phyloP scores from a whole-genome alignment of 2,888 invertebrate genomes.

The Mesorhabditis spiculigera region DNA sequence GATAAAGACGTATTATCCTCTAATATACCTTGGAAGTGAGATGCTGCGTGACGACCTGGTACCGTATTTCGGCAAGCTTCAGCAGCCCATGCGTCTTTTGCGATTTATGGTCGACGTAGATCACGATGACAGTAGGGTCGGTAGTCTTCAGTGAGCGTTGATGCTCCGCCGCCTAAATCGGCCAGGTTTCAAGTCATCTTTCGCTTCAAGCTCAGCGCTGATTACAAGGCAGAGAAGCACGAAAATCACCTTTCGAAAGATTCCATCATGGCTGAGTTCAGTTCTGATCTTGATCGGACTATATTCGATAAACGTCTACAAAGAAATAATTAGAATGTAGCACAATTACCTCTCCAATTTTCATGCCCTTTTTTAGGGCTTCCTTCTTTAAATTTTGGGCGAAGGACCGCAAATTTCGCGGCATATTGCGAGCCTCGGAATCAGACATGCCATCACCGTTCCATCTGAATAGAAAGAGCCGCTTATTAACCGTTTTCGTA shows the following conservation, averaged over 20 bases:
- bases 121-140: background rate
- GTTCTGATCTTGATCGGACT: too few species aligned
- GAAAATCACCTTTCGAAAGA: too few species aligned
- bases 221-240: too few species aligned
- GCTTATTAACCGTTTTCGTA: too few species aligned
- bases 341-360: background rate
- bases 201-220: too few species aligned
- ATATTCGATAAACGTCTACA: too few species aligned
- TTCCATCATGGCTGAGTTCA: too few species aligned
- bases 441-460: background rate
- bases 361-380: background rate
- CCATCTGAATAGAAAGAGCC: background rate
- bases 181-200: background rate
- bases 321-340: too few species aligned
- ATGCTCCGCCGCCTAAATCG: background rate
- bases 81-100: constrained; percentile 9
- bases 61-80: constrained; percentile 23
- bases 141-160: background rate
- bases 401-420: background rate
- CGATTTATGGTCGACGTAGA: background rate
- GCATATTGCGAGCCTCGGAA: background rate
- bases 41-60: constrained; percentile 19
- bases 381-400: background rate
- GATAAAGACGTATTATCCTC: background rate
- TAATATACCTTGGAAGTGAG: constrained; percentile 13